Evolutionary conservation across 2,888 invertebrate genomes (phyloP), one percentile per base, ranked within the genome.

Genomic region (Chaetogeoica ovagalla): DNA sequence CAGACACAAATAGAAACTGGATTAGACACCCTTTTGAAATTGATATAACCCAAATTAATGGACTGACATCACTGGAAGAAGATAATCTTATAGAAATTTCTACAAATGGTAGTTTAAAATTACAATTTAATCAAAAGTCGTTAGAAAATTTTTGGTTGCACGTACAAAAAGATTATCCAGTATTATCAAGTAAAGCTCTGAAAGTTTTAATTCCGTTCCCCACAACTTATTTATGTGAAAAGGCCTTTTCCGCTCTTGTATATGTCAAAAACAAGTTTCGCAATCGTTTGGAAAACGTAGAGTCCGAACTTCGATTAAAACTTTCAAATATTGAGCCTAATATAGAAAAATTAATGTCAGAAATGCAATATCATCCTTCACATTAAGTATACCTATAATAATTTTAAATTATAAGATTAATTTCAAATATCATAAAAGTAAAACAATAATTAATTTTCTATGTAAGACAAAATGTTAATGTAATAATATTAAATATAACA

Each of bases 161-260:
- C n/a, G n/a, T n/a, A n/a, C n/a, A n/a, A n/a, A n/a, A n/a, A n/a
- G n/a, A n/a, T n/a, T n/a, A n/a, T n/a, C n/a, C n/a, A n/a, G n/a
- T n/a, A n/a, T n/a, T n/a, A n/a, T n/a, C n/a, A n/a, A n/a, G n/a
- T n/a, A n/a, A n/a, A n/a, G n/a, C n/a, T n/a, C n/a, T n/a, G n/a
- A n/a, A n/a, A n/a, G n/a, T n/a, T n/a, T n/a, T n/a, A n/a, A n/a
- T n/a, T n/a, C n/a, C n/a, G n/a, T 63, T 63, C 39, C 63, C 63
- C 39, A 37, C 63, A 63, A 63, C 30, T 62, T 62, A 62, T 62
- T 62, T 62, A 30, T 62, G 62, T 62, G 30, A 62, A 62, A 62
- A 62, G 39, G 37, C 39, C 17, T 39, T 39, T 19, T 63, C 63
- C 59, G 59, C 59, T 21, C 59, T 59, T 19, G 17, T 63, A 19